Conservation (phyloP, 1,140 invertebrate genomes). For the Protaetia brevitarsis region DNA sequence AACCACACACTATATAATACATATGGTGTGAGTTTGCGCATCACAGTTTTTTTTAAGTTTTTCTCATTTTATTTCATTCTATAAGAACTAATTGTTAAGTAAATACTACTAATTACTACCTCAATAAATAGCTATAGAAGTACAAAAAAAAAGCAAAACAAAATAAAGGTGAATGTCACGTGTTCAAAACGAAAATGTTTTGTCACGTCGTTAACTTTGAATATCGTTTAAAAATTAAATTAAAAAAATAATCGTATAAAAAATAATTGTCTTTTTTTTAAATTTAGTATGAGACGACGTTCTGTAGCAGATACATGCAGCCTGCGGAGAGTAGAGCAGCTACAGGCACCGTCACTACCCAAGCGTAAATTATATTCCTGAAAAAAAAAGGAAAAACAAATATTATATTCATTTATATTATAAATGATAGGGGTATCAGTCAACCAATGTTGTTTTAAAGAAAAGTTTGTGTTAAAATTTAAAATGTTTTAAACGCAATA, state of each 20-base stretch:
- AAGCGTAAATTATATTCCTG: constrained; percentile 94
- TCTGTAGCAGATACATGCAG: constrained; percentile 68
- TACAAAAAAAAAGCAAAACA: constrained; percentile 1
- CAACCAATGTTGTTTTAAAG: no score
- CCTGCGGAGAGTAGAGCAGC: constrained; percentile 79
- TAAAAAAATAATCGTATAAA: constrained; percentile 4
- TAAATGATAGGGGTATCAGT: no score
- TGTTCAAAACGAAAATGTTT: neutral
- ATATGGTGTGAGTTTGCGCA: constrained; percentile 5
- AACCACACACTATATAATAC: neutral
- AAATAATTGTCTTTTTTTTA: constrained; percentile 10
- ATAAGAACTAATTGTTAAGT: neutral
- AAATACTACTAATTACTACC: constrained; percentile 3
- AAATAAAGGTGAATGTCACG: neutral
- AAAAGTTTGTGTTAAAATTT: no score
- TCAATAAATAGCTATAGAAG: neutral
- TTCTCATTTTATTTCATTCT: neutral
- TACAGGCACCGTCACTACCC: constrained; percentile 94
- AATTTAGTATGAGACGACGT: neutral
- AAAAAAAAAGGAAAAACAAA: constrained; percentile 50
- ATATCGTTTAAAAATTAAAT: neutral
- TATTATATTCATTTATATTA: no score
- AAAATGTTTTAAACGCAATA: no score
- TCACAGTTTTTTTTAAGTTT: constrained; percentile 1
- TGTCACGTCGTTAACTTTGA: neutral